Evolutionary conservation across 2,113 vertebrate species (phyloP).

Genomic region (Rhinogobius similis): DNA sequence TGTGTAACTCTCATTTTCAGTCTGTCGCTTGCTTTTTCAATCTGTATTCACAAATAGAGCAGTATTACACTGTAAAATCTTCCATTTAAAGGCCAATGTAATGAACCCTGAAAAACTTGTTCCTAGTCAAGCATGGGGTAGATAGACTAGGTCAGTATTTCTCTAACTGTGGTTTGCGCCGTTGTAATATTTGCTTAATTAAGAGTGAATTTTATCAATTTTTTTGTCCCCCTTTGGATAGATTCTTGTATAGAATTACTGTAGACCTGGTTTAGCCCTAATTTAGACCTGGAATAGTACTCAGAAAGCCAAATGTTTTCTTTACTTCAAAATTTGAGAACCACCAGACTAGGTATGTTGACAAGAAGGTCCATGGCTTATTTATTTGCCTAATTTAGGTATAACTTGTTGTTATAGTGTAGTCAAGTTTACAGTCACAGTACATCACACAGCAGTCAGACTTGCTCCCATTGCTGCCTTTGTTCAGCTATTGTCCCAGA

Average conservation of each 20-base stretch:
- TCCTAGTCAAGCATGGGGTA: background rate
- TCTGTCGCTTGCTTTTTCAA: slow-evolving; percentile 31
- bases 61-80: slow-evolving; percentile 8
- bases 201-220: no score
- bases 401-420: no score
- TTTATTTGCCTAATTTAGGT: background rate
- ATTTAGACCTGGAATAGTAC: no score
- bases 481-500: background rate
- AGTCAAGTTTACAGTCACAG: background rate
- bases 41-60: slow-evolving; percentile 25
- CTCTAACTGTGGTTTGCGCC: no score
- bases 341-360: background rate
- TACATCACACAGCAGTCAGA: background rate
- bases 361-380: background rate
- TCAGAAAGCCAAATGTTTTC: no score
- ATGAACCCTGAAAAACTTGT: slow-evolving; percentile 19
- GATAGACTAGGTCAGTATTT: background rate
- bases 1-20: slow-evolving; percentile 31
- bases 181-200: no score
- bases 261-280: no score
- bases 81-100: slow-evolving; percentile 6
- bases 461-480: background rate
- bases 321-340: no score
- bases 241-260: no score
- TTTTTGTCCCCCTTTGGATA: no score